These are phyloP conservation scores for Mus pahari DNA, from an alignment of 2,113 vertebrate genomes.

Conservation along the genomic window DNA sequence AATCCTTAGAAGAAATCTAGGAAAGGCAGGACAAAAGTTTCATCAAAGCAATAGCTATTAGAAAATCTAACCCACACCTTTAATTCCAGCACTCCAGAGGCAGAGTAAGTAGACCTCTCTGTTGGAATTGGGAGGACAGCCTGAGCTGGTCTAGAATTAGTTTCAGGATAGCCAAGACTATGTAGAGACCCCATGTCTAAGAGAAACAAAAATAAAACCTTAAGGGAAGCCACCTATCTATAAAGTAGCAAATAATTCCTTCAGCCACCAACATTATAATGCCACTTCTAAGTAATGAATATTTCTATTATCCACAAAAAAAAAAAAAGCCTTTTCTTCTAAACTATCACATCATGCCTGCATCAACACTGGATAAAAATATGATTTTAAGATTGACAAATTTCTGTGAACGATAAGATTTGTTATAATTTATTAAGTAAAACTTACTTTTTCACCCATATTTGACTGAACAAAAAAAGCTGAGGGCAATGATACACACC, in stretches of 20 bases:
- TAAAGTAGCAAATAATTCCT: not conserved
- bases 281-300: constrained; percentile 9
- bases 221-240: not conserved
- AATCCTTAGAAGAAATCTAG: not conserved
- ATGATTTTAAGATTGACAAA: not conserved
- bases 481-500: not conserved
- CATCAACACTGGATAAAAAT: not conserved
- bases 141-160: not conserved
- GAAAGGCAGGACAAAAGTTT: not conserved
- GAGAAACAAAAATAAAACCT: not conserved
- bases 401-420: constrained; percentile 1
- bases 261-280: constrained; percentile 24
- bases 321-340: not conserved
- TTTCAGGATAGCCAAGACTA: not conserved
- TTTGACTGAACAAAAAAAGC: not conserved
- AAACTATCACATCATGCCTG: not conserved
- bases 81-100: not conserved
- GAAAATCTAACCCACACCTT: not conserved
- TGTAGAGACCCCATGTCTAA: not conserved
- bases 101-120: not conserved
- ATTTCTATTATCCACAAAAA: constrained; percentile 17
- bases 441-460: not conserved
- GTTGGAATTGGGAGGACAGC: not conserved
- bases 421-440: not conserved
- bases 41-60: not conserved